phyloP scores from a whole-genome alignment of 2,888 invertebrate species.

The Horisme vitalbata region DNA sequence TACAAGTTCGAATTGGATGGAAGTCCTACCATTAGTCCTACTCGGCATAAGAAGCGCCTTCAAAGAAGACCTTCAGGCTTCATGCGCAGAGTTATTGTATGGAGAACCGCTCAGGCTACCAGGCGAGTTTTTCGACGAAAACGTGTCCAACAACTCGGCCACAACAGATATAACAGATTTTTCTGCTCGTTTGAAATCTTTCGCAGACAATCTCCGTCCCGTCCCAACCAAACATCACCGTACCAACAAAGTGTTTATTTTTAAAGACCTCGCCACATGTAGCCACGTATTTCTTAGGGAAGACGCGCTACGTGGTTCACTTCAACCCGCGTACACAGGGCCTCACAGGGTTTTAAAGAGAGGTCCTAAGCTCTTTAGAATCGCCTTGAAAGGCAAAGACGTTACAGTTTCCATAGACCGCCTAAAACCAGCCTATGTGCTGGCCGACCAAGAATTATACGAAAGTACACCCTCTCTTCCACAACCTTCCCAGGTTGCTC shows the following conservation, averaged over 20 bases:
- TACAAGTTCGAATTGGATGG: slow-evolving; percentile 9
- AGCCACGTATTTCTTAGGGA: slow-evolving; percentile 37
- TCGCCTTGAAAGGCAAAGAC: neutral
- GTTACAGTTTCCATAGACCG: slow-evolving; percentile 7
- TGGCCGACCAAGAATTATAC: neutral
- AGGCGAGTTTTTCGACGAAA: slow-evolving; percentile 13
- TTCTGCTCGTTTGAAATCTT: slow-evolving; percentile 25
- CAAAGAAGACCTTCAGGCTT: slow-evolving; percentile 22
- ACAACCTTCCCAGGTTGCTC: neutral
- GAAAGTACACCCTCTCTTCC: neutral
- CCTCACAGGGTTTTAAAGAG: slow-evolving; percentile 20
- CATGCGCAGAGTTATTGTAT: slow-evolving; percentile 18
- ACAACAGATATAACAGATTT: slow-evolving; percentile 21
- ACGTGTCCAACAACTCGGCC: neutral
- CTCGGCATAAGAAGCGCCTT: slow-evolving; percentile 19
- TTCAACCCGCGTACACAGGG: slow-evolving; percentile 38
- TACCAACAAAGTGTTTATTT: slow-evolving; percentile 30
- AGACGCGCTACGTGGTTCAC: slow-evolving; percentile 29
- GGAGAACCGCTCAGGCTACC: slow-evolving; percentile 13
- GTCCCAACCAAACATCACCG: slow-evolving; percentile 28
- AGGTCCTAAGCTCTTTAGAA: neutral
- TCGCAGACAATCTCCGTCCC: slow-evolving; percentile 25
- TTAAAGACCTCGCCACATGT: slow-evolving; percentile 32
- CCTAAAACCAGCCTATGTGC: slow-evolving; percentile 11
- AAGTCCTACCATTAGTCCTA: slow-evolving; percentile 14